A percentile compares a stretch with the other conserved stretches of the same genome.
Conservation (phyloP, 2,888 invertebrate species). For the Watsonalla cultraria region DNA sequence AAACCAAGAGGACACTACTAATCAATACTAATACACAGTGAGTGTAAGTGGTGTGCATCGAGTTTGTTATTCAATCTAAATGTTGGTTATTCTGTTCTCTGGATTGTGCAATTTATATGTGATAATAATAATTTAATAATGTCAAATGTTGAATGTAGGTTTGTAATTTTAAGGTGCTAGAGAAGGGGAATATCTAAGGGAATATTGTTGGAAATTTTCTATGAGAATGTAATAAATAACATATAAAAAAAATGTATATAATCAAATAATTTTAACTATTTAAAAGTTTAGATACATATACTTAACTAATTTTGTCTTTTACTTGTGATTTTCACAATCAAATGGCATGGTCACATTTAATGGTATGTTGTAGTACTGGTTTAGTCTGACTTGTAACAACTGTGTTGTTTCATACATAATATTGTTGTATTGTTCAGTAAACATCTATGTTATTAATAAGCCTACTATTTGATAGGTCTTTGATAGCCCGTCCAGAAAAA, state of each 20-base stretch:
- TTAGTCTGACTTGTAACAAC: conserved; percentile 72
- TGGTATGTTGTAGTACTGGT: conserved; percentile 58
- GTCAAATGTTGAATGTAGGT: conserved; percentile 42
- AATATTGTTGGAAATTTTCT: conserved; percentile 9
- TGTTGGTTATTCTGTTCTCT: conserved; percentile 36
- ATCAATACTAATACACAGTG: conserved; percentile 43
- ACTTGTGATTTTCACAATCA: conserved; percentile 21
- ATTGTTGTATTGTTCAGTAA: conserved; percentile 7
- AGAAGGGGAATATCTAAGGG: conserved; percentile 41
- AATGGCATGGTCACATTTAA: conserved; percentile 27
- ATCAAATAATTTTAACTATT: conserved; percentile 6
- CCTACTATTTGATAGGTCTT: not conserved
- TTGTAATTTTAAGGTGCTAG: conserved; percentile 67
- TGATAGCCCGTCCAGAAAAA: conserved; percentile 1
- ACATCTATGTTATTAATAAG: not conserved
- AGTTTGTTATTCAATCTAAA: conserved; percentile 6
- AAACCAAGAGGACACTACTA: conserved; percentile 31
- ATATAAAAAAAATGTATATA: conserved; percentile 7
- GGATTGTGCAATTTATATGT: conserved; percentile 73
- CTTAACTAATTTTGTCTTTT: conserved; percentile 20
- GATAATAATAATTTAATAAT: conserved; percentile 59
- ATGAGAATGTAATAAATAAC: conserved; percentile 11
- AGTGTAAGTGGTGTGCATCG: conserved; percentile 18
- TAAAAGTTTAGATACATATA: conserved; percentile 19
- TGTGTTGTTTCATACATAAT: conserved; percentile 59